Evolutionary conservation across 1,140 invertebrate species (phyloP).

Genomic region (Pogonognathellus flavescens): DNA sequence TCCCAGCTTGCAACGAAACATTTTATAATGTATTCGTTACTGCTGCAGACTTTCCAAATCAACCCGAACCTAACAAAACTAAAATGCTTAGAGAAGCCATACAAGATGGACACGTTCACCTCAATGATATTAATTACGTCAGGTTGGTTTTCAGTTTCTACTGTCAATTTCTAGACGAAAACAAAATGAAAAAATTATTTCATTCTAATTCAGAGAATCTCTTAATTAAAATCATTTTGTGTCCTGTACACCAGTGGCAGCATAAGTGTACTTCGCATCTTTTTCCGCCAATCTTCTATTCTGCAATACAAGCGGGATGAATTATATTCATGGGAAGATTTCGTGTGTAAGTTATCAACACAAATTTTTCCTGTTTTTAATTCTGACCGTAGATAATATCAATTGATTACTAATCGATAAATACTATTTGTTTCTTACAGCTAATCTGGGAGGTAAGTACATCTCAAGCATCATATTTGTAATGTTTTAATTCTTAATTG

Average conservation of each 20-base stretch:
- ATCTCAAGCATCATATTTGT: too few relatives aligned
- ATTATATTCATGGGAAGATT: constrained; percentile 67
- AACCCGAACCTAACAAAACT: constrained; percentile 65
- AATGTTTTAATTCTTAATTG: too few relatives aligned
- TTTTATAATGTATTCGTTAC: constrained; percentile 65
- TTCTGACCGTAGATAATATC: too few relatives aligned
- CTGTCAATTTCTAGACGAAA: background rate
- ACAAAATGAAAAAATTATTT: background rate
- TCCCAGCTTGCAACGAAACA: constrained; percentile 65
- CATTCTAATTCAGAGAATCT: background rate
- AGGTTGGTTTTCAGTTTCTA: constrained; percentile 59
- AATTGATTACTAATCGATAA: too few relatives aligned
- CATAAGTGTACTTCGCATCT: constrained; percentile 63
- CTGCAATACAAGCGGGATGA: constrained; percentile 67
- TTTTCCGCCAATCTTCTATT: constrained; percentile 65
- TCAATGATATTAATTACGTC: constrained; percentile 65
- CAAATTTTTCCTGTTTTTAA: too few relatives aligned
- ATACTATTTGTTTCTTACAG: constrained; percentile 53
- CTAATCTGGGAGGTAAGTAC: constrained; percentile 74
- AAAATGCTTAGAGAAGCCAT: constrained; percentile 64
- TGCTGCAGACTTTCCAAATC: constrained; percentile 64
- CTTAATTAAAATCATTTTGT: background rate
- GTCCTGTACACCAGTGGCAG: constrained; percentile 55
- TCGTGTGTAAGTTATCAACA: constrained; percentile 64
- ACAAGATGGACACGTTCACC: constrained; percentile 44